Percentiles rank a stretch among this genome's conserved stretches.
phyloP scores from a whole-genome alignment of 2,888 invertebrate species.

The Steromphala cineraria region DNA sequence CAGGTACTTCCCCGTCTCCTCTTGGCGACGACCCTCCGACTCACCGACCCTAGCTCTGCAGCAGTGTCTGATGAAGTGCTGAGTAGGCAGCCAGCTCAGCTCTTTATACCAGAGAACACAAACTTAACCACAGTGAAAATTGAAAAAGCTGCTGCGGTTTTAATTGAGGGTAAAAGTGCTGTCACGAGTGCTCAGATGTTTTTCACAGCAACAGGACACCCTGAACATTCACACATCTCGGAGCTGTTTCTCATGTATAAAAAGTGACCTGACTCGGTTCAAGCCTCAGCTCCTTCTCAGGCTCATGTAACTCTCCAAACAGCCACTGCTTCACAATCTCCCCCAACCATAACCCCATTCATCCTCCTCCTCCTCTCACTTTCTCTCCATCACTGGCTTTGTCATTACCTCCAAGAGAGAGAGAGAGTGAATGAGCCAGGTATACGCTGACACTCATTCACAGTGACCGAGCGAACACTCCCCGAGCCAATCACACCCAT shows the following conservation, averaged over 20 bases:
- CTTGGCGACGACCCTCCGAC: background rate
- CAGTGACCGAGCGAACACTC: background rate
- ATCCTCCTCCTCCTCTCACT: background rate
- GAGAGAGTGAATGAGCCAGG: no score
- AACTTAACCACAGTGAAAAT: background rate
- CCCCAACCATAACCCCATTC: background rate
- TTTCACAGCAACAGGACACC: background rate
- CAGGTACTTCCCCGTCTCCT: background rate
- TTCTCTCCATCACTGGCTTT: slow-evolving; percentile 12
- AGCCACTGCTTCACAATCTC: background rate
- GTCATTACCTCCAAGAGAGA: background rate
- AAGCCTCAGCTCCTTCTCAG: background rate
- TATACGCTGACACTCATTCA: background rate
- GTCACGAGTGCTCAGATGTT: background rate
- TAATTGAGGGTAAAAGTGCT: background rate
- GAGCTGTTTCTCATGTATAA: no score
- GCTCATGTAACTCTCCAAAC: no score
- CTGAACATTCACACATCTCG: background rate
- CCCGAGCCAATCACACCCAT: background rate
- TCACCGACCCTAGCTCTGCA: background rate
- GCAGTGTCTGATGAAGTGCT: background rate
- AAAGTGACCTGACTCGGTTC: no score
- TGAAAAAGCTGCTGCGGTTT: background rate
- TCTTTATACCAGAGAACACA: slow-evolving; percentile 4
- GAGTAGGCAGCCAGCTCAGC: slow-evolving; percentile 2